These are phyloP conservation scores for Chaetodon auriga DNA, from an alignment of 2,113 vertebrate genomes.

Conservation along the genomic window DNA sequence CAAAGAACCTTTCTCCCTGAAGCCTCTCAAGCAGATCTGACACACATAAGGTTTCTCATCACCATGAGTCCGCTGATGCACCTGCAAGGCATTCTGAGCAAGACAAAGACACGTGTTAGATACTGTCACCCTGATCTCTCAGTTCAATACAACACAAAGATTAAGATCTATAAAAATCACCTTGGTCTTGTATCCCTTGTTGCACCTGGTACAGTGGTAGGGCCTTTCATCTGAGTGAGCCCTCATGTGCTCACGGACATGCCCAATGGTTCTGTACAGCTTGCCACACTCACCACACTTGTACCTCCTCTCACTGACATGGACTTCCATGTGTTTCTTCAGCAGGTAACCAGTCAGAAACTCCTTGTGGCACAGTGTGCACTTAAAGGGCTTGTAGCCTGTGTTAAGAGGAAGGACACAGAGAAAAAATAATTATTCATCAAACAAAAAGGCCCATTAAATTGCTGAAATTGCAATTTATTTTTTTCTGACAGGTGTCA, in stretches of 20 bases:
- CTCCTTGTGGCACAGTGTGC: slow-evolving; percentile 92
- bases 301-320: slow-evolving; percentile 92
- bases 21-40: slow-evolving; percentile 91
- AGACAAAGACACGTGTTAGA: not conserved
- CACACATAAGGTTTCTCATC: slow-evolving; percentile 94
- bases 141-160: not conserved
- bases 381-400: slow-evolving; percentile 94
- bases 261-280: slow-evolving; percentile 96
- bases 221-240: slow-evolving; percentile 96
- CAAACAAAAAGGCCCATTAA: not conserved
- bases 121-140: not conserved
- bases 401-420: not conserved
- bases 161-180: slow-evolving; percentile 71
- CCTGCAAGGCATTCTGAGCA: slow-evolving; percentile 94
- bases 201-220: slow-evolving; percentile 90
- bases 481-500: not conserved
- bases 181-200: slow-evolving; percentile 98
- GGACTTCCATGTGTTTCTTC: slow-evolving; percentile 96
- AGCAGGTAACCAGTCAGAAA: slow-evolving; percentile 96
- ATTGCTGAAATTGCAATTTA: not conserved
- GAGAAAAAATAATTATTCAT: not conserved
- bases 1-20: slow-evolving; percentile 96
- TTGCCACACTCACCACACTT: slow-evolving; percentile 98
- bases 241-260: slow-evolving; percentile 95
- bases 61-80: slow-evolving; percentile 94